A percentile compares a stretch with the other conserved stretches of the same genome.
Conservation (phyloP, 2,113 vertebrate species). For the Phasianus colchicus region DNA sequence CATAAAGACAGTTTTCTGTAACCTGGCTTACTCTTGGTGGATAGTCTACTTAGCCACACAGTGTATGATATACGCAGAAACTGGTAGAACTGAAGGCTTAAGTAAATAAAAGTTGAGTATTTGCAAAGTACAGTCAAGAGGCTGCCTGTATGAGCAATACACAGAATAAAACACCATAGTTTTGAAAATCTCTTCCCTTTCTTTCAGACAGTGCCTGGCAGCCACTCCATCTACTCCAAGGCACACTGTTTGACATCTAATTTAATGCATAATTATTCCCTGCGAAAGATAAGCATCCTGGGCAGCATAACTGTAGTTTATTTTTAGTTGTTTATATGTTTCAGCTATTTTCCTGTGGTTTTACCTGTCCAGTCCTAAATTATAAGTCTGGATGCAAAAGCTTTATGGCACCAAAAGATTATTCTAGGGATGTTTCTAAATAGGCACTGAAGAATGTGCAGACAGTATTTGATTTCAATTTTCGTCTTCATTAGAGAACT, state of each 20-base stretch:
- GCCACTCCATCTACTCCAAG: not conserved
- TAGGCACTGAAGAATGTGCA: not conserved
- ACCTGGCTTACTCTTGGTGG: not conserved
- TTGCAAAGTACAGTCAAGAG: not conserved
- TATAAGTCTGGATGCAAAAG: not conserved
- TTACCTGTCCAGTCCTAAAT: not conserved
- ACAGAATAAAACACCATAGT: not conserved
- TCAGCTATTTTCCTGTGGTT: not conserved
- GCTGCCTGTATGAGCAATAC: not conserved
- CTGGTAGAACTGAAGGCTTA: not conserved
- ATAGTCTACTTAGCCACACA: not conserved
- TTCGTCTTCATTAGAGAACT: not conserved
- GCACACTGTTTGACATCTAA: not conserved
- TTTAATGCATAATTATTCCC: not conserved
- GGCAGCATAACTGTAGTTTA: not conserved
- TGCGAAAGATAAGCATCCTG: not conserved
- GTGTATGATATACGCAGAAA: not conserved
- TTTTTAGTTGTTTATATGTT: conserved; percentile 39
- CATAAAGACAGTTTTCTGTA: not conserved
- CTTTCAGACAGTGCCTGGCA: not conserved
- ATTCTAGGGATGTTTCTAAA: not conserved
- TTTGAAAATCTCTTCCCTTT: not conserved
- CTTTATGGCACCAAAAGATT: not conserved
- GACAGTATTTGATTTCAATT: not conserved
- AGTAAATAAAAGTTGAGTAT: not conserved